Evolutionary conservation across 1,140 invertebrate species (phyloP), one percentile per base, ranked within the genome.

Genomic region (Cherax quadricarinatus): DNA sequence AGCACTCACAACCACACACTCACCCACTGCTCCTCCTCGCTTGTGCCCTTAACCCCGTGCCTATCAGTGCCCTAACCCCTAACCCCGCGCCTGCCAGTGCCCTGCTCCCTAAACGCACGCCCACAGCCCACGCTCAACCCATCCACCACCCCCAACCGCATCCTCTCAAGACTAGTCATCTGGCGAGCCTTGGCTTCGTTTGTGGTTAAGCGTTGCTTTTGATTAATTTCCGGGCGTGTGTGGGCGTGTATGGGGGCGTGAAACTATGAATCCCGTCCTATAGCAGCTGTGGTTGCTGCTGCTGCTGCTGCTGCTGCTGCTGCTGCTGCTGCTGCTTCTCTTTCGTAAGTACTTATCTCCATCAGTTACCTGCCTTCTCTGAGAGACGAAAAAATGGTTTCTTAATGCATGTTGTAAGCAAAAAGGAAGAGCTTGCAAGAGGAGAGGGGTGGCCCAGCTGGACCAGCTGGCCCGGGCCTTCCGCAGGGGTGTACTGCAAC

Each of bases 1-100:
- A 86, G 57, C 90, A 75, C 84, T 21, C 79, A 66, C 85, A 83
- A 41, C 89, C 89, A 82, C 90, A 84, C 90, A 91, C 90, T 78
- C 90, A 91, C 75, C 51, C 85, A 82, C 78, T 82, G 78, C 80
- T 83, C 53, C 73, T 48, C 66, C 82, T 85, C 30, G 30, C 30
- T 41, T 41, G 30, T 41, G 30, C 30, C 30, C 30, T 41, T 41
- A 41, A 41, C 83, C 82, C 85, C 48, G 70, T 21, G 57, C n/a
- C 24, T 51, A n/a, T 75, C 62, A 41, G 48, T 88, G 62, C 86
- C 86, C 75, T 73, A 51, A 21, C 51, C 86, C 86, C 75, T 73
- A 51, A 21, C 51, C 66, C 87, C n/a, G 21, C 16, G 66, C 82
- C 70, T 82, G 62, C 57, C 75, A 5, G 49, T 21, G 6, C 3